Base-by-base conservation (phyloP, 2,888 invertebrate genomes). In the Notocelia uddmanniana region DNA sequence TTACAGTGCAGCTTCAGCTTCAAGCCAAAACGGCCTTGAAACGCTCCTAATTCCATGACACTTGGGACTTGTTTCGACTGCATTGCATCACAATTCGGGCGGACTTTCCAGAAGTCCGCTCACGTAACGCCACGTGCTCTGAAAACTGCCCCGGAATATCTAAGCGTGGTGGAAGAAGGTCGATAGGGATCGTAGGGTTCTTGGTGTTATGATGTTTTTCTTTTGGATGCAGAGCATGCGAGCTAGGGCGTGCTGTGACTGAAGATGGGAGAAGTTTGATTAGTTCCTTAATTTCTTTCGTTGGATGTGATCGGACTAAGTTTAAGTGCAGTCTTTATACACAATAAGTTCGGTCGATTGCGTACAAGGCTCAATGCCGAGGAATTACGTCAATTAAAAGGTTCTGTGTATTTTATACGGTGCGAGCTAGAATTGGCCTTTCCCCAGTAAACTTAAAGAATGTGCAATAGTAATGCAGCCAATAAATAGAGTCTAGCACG, bases 1-100 rank as follows among this genome's bases (percentile, higher is more conserved):
- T 79, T 80, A 78, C 76, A 76, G 50, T 58, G 71, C 71, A 67
- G 48, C 66, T 45, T 8, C 50, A 52, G 19, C 54, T 52, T 13
- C 18, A 50, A 15, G 5, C 50, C 34, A 63, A 63, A 63, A 63
- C 18, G 34, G 23, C 11, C 19, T 48, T 26, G 34, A 63, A 21
- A 34, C 9, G 34, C 10, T 6, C 34, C n/a, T 37, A 37, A 9
- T 54, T 52, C n/a, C 15, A 19, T 37, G 3, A 5, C 0, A 64
- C 21, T n/a, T 64, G 21, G 10, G 52, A 37, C 37, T 64, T 37
- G 52, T 54, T 52, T 15, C 52, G 11, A n/a, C 37, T 23, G 52
- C 19, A 11, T n/a, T 11, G 34, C n/a, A 52, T 41, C 58, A 70
- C 62, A 72, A 72, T 72, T 72, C 72, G 72, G 72, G 31, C 71